phyloP scores from a whole-genome alignment of 2,888 invertebrate species.

The Dynastes maya region DNA sequence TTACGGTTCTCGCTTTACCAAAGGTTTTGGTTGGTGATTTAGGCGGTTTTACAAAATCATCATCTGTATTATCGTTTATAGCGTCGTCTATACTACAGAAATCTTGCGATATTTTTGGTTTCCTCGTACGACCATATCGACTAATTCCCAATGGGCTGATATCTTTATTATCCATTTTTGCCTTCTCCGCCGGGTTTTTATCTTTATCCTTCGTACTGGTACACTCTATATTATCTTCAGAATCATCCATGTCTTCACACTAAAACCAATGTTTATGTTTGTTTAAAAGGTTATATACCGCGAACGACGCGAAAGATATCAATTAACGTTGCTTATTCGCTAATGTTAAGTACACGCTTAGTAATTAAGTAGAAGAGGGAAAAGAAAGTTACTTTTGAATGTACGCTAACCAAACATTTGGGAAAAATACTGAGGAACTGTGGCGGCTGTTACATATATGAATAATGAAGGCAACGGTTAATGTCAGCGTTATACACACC shows the following conservation, averaged over 20 bases:
- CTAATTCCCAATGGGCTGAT: constrained; percentile 64
- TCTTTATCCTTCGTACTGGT: background rate
- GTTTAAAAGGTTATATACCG: constrained; percentile 36
- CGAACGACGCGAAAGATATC: background rate
- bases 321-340: background rate
- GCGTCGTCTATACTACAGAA: constrained; percentile 69
- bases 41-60: constrained; percentile 13
- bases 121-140: constrained; percentile 76
- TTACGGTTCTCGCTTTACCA: background rate
- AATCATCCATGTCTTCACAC: constrained; percentile 31
- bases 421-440: background rate
- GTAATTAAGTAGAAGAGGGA: background rate
- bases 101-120: constrained; percentile 72
- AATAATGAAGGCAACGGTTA: background rate
- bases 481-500: constrained; percentile 12
- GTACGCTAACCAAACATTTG: constrained; percentile 32
- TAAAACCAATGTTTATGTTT: constrained; percentile 30
- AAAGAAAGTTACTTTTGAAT: constrained; percentile 6
- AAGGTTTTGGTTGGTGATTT: constrained; percentile 21
- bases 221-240: constrained; percentile 21
- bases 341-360: background rate
- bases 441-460: background rate
- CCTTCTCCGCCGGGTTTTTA: background rate
- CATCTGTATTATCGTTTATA: constrained; percentile 54
- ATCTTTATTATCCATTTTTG: constrained; percentile 11